Percentiles rank a stretch among this genome's conserved stretches.
These are phyloP conservation scores for Micromys minutus DNA, from an alignment of 2,113 vertebrate species.

Conservation along the genomic window DNA sequence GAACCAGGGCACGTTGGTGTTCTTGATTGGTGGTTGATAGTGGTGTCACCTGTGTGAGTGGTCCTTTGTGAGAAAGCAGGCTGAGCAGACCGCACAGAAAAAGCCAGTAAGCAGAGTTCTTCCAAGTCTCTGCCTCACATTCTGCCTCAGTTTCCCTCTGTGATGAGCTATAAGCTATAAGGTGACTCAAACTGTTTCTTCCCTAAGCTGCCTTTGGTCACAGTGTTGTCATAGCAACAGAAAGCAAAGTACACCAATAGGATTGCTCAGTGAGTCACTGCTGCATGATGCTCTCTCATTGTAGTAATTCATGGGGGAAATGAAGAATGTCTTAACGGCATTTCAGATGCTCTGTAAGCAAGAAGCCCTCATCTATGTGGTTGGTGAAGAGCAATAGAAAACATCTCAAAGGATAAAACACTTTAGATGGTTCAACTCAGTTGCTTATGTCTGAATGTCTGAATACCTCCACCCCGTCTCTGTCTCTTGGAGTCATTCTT, in stretches of 20 bases:
- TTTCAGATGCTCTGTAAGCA: not conserved
- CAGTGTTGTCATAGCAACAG: not conserved
- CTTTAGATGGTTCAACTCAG: not conserved
- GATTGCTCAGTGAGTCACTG: conserved; percentile 11
- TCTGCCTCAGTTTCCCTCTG: not conserved
- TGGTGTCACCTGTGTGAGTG: not conserved
- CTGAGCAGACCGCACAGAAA: not conserved
- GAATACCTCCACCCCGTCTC: not conserved
- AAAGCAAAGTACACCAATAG: too few relatives aligned
- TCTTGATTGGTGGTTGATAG: not conserved
- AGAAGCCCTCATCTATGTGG: not conserved
- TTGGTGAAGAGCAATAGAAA: not conserved
- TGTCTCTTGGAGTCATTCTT: not conserved
- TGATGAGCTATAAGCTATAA: not conserved
- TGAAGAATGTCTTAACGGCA: not conserved
- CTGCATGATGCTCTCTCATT: not conserved
- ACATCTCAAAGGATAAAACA: not conserved
- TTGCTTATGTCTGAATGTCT: not conserved
- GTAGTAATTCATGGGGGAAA: not conserved
- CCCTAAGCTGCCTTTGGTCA: not conserved
- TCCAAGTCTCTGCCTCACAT: not conserved
- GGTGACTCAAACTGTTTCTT: not conserved
- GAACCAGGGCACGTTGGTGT: too few relatives aligned
- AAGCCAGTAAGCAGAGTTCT: not conserved
- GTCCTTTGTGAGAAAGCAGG: not conserved